These are phyloP conservation scores for Micromussa lordhowensis DNA, from an alignment of 92 coral and sea anemone species.

Conservation along the genomic window DNA sequence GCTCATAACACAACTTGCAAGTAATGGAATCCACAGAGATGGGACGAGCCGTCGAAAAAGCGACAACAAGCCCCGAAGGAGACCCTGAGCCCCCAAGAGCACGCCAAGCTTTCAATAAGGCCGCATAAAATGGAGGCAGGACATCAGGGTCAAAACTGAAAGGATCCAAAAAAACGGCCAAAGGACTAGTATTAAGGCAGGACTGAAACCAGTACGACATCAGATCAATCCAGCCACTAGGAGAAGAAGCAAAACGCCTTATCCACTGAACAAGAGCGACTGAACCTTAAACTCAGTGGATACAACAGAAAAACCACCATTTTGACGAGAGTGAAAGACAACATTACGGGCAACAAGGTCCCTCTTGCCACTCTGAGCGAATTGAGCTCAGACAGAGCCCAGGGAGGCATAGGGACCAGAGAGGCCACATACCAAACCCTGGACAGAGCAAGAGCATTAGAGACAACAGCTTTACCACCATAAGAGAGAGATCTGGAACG, in stretches of 20 bases:
- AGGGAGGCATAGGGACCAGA: constrained; percentile 11
- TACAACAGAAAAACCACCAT: constrained; percentile 6
- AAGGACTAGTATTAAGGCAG: neutral
- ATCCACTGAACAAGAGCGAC: constrained; percentile 43
- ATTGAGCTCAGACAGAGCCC: neutral
- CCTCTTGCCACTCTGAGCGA: constrained; percentile 19
- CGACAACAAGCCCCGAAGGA: neutral
- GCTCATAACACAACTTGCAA: neutral
- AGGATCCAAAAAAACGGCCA: constrained; percentile 1
- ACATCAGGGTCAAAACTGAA: neutral
- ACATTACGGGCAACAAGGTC: neutral
- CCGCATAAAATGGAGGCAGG: constrained; percentile 18
- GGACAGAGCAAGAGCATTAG: constrained; percentile 43
- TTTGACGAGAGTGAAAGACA: neutral
- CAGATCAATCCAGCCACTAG: neutral
- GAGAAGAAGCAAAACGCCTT: neutral
- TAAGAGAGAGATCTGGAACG: constrained; percentile 6
- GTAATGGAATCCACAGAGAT: neutral
- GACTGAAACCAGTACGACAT: neutral
- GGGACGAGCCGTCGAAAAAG: neutral
- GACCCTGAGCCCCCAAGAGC: constrained; percentile 6
- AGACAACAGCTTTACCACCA: constrained; percentile 33
- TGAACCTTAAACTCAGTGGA: neutral
- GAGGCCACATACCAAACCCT: constrained; percentile 55
- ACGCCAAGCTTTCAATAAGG: constrained; percentile 28